phyloP scores from a whole-genome alignment of 1,140 invertebrate species.

The Papilio machaon region DNA sequence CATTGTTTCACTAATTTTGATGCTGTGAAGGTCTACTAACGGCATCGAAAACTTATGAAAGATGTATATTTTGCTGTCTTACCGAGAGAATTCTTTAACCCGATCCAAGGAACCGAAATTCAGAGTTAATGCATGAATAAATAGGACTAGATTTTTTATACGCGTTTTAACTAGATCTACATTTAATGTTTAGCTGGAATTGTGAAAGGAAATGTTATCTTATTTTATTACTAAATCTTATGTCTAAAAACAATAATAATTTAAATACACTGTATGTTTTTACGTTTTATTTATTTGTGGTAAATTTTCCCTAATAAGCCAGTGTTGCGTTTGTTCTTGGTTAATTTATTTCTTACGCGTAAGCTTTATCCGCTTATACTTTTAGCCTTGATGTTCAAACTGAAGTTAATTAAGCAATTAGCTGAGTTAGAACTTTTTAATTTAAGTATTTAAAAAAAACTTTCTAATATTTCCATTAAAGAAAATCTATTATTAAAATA shows the following conservation, averaged over 20 bases:
- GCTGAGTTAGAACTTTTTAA: background rate
- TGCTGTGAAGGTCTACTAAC: too few relatives aligned
- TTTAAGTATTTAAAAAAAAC: background rate
- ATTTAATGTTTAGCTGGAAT: too few relatives aligned
- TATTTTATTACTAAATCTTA: too few relatives aligned
- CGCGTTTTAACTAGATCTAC: too few relatives aligned
- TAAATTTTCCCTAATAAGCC: conserved; percentile 14
- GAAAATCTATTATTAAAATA: background rate
- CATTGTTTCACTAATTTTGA: too few relatives aligned
- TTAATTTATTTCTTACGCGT: conserved; percentile 16
- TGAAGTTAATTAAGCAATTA: conserved; percentile 7
- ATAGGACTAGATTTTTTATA: background rate
- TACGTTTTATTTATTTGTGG: background rate
- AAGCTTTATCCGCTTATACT: conserved; percentile 14
- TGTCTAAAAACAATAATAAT: too few relatives aligned
- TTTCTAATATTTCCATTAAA: background rate
- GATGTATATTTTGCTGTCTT: background rate
- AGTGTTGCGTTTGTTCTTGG: background rate
- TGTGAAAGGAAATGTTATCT: too few relatives aligned
- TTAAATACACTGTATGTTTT: background rate
- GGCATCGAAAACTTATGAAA: background rate
- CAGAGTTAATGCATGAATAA: background rate
- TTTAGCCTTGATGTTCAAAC: conserved; percentile 11
- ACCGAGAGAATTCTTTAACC: background rate
- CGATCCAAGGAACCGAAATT: background rate